Conservation (phyloP, 2,797 vertebrate species). For the Rousettus madagascariensis region DNA sequence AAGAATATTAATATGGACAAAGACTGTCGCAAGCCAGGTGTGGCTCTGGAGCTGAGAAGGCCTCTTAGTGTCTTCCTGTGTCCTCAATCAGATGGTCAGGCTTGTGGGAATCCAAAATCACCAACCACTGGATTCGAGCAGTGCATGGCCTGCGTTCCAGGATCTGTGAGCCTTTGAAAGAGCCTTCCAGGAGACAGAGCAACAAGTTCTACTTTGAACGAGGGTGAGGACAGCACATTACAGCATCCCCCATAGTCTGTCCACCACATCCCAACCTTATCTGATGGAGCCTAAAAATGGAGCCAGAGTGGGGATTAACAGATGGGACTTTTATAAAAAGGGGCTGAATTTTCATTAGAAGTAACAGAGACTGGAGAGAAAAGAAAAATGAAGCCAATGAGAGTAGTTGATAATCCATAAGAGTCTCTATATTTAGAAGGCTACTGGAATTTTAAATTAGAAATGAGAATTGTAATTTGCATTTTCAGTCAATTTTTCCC, state of each 20-base stretch:
- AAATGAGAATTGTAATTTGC: not conserved
- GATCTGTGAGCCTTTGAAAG: too few species aligned
- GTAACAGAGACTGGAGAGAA: not conserved
- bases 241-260: accelerated
- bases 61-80: not conserved
- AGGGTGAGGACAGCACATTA: not conserved
- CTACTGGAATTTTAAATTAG: not conserved
- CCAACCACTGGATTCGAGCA: not conserved
- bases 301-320: not conserved
- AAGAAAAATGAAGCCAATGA: not conserved
- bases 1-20: not conserved
- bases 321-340: not conserved
- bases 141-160: not conserved
- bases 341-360: not conserved
- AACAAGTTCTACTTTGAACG: not conserved
- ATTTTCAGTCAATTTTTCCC: not conserved
- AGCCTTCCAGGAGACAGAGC: not conserved
- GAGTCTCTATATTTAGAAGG: not conserved
- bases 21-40: not conserved
- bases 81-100: not conserved
- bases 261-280: not conserved
- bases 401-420: too few species aligned
- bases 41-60: not conserved
- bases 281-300: not conserved
- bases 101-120: not conserved